phyloP scores from a whole-genome alignment of 2,113 vertebrate species.

The Tauraco erythrolophus region DNA sequence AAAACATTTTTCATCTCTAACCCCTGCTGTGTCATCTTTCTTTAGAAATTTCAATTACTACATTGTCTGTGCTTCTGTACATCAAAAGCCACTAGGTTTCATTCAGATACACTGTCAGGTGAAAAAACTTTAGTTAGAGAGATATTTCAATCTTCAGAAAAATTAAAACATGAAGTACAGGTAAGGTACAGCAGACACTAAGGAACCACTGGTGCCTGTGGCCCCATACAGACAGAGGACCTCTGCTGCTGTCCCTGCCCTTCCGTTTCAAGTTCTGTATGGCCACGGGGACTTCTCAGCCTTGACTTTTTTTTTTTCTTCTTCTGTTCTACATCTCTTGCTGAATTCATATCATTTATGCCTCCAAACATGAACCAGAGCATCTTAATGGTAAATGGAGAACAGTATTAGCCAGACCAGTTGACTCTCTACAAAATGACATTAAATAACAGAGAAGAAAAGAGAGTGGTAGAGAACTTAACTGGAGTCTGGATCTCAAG shows the following conservation, averaged over 20 bases:
- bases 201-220: rapidly evolving
- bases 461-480: not conserved
- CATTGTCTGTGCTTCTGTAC: not conserved
- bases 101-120: not conserved
- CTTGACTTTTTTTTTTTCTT: not conserved
- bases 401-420: not conserved
- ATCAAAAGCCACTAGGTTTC: not conserved
- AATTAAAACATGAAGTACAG: not conserved
- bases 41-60: not conserved
- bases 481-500: not conserved
- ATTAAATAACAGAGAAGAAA: not conserved
- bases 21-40: not conserved
- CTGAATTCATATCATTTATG: not conserved
- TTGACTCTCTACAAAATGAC: rapidly evolving
- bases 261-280: not conserved
- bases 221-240: not conserved
- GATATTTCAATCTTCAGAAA: not conserved
- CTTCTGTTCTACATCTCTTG: not conserved
- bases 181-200: not conserved
- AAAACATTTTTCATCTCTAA: not conserved
- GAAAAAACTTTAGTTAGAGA: not conserved
- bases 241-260: not conserved
- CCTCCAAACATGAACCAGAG: not conserved
- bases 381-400: not conserved
- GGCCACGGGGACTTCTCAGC: not conserved